phyloP scores from a whole-genome alignment of 2,113 vertebrate genomes.

The Cyprinodon brontotheroides region DNA sequence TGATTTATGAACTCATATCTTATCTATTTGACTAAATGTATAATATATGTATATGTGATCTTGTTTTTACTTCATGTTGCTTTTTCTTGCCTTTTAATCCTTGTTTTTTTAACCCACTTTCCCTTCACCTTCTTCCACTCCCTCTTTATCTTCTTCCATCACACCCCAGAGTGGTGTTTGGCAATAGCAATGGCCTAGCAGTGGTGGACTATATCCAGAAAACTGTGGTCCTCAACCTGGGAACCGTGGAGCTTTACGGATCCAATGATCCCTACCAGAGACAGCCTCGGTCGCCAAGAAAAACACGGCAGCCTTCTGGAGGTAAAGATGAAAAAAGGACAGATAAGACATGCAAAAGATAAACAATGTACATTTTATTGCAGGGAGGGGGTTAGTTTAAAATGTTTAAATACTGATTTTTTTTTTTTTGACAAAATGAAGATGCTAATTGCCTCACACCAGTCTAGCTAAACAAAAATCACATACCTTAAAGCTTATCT shows the following conservation, averaged over 20 bases:
- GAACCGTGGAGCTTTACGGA: constrained; percentile 92
- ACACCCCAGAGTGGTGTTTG: constrained; percentile 86
- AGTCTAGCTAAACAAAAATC: not conserved
- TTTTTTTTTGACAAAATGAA: not conserved
- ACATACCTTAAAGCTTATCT: too few relatives aligned
- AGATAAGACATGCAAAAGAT: not conserved
- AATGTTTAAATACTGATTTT: too few relatives aligned
- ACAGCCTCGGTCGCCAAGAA: constrained; percentile 94
- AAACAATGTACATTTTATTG: not conserved
- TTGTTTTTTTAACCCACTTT: not conserved
- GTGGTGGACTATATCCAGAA: constrained; percentile 99
- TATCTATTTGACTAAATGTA: too few relatives aligned
- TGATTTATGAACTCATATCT: too few relatives aligned
- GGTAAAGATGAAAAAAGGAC: constrained; percentile 75
- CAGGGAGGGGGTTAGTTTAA: too few relatives aligned
- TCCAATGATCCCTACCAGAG: constrained; percentile 96
- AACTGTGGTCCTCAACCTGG: constrained; percentile 91
- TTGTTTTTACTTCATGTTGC: not conserved
- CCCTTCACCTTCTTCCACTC: not conserved
- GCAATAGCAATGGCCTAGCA: constrained; percentile 95
- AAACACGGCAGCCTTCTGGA: constrained; percentile 94
- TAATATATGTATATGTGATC: too few relatives aligned
- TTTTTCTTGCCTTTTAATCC: not conserved
- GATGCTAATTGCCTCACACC: not conserved
- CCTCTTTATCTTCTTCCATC: not conserved